A percentile compares a stretch with the other conserved stretches of the same genome.
Evolutionary conservation across 2,113 vertebrate species (phyloP).

Genomic region (Oreochromis tanganicae): DNA sequence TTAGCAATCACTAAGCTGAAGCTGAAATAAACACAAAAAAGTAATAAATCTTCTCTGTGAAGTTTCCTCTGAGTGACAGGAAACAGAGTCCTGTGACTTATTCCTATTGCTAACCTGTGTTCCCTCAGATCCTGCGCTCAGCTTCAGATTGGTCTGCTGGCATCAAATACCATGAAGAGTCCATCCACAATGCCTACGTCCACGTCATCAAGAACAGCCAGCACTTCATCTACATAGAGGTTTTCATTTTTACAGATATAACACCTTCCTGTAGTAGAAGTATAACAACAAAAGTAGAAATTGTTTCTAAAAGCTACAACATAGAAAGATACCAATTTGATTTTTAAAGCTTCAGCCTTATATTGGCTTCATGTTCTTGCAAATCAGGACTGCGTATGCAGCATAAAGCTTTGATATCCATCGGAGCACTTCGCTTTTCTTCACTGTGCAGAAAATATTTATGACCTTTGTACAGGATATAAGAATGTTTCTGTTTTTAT

Average conservation of each 20-base stretch:
- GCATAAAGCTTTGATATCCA: not conserved
- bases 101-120: fast-evolving
- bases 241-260: not conserved
- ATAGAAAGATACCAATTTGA: not conserved
- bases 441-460: not conserved
- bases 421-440: fast-evolving
- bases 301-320: not conserved
- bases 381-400: not conserved
- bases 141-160: slow-evolving; percentile 94
- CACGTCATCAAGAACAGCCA: slow-evolving; percentile 82
- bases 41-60: fast-evolving
- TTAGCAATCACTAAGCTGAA: not conserved
- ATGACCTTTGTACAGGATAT: not conserved
- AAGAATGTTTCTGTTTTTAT: not conserved
- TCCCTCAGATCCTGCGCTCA: slow-evolving; percentile 83
- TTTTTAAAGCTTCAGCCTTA: not conserved
- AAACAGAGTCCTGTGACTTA: not conserved
- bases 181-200: slow-evolving; percentile 89
- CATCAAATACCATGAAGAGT: slow-evolving; percentile 94
- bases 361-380: not conserved
- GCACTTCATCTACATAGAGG: slow-evolving; percentile 95
- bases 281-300: not conserved
- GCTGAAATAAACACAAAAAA: not conserved
- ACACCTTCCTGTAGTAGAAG: not conserved
- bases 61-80: not conserved